Percentiles rank a stretch among this genome's conserved stretches.
These are phyloP conservation scores for Hedya salicella DNA, from an alignment of 2,888 invertebrate species.

Conservation along the genomic window DNA sequence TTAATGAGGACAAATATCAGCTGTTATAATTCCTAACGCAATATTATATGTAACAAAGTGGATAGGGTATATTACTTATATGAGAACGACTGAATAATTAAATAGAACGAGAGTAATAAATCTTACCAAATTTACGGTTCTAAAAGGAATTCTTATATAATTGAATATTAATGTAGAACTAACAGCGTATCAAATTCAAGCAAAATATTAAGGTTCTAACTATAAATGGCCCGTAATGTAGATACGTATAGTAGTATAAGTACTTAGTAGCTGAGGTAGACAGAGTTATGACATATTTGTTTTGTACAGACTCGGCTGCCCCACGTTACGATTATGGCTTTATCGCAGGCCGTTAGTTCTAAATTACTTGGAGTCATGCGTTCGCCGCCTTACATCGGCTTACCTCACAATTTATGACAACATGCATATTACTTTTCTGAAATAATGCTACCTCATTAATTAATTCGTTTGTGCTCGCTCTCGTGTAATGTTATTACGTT, in stretches of 20 bases:
- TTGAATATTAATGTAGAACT: background rate
- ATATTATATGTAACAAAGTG: background rate
- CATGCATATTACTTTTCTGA: constrained; percentile 11
- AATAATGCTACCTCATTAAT: constrained; percentile 11
- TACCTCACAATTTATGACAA: constrained; percentile 18
- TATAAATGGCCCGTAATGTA: too few relatives aligned
- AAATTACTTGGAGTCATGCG: constrained; percentile 18
- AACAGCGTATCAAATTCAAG: background rate
- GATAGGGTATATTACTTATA: background rate
- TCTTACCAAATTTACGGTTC: constrained; percentile 3
- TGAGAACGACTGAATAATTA: constrained; percentile 1
- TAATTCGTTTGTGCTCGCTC: background rate
- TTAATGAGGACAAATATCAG: constrained; percentile 30
- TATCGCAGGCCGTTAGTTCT: constrained; percentile 25
- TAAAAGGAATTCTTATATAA: constrained; percentile 12
- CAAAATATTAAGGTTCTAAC: background rate
- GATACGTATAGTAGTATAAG: background rate
- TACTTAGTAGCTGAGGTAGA: background rate
- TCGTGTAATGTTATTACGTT: background rate
- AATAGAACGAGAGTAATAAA: background rate
- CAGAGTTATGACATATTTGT: constrained; percentile 4
- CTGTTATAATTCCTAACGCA: background rate
- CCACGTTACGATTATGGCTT: constrained; percentile 13
- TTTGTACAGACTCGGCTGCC: constrained; percentile 3
- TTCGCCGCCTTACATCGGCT: background rate